Evolutionary conservation across 2,888 invertebrate genomes (phyloP).

Genomic region (Halocaridina rubra): DNA sequence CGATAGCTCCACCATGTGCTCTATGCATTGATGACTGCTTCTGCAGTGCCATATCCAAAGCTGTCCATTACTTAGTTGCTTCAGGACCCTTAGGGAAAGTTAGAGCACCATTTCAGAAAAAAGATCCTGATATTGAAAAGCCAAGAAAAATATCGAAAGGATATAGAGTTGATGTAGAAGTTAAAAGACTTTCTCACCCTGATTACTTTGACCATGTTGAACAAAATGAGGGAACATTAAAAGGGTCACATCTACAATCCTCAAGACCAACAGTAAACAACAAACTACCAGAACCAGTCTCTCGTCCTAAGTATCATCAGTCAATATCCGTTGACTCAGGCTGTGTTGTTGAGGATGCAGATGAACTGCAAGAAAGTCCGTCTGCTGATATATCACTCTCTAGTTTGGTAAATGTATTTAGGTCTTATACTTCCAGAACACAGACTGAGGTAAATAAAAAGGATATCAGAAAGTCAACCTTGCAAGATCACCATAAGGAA

Average conservation of each 20-base stretch:
- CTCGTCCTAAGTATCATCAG: conserved; percentile 41
- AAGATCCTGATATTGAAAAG: not conserved
- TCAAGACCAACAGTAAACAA: not conserved
- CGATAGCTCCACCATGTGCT: conserved; percentile 8
- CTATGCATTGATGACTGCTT: conserved; percentile 36
- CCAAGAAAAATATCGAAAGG: not conserved
- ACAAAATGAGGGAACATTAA: conserved; percentile 15
- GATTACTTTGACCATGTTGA: conserved; percentile 20
- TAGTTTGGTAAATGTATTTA: conserved; percentile 33
- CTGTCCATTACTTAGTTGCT: not conserved
- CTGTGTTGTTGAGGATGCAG: conserved; percentile 31
- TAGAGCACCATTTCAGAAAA: too few species aligned
- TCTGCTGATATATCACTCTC: conserved; percentile 36
- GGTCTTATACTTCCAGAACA: not conserved
- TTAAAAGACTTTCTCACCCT: not conserved
- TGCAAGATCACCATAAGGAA: not conserved
- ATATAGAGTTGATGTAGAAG: conserved; percentile 30
- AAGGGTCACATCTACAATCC: conserved; percentile 13
- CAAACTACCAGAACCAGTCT: not conserved
- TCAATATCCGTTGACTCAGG: conserved; percentile 59
- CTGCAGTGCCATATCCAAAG: conserved; percentile 18
- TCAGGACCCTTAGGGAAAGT: not conserved
- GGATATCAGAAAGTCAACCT: not conserved
- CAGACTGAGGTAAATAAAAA: not conserved
- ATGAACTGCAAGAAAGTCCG: not conserved